These are phyloP conservation scores for Micronycteris hirsuta DNA, from an alignment of 2,113 vertebrate genomes.

Conservation along the genomic window DNA sequence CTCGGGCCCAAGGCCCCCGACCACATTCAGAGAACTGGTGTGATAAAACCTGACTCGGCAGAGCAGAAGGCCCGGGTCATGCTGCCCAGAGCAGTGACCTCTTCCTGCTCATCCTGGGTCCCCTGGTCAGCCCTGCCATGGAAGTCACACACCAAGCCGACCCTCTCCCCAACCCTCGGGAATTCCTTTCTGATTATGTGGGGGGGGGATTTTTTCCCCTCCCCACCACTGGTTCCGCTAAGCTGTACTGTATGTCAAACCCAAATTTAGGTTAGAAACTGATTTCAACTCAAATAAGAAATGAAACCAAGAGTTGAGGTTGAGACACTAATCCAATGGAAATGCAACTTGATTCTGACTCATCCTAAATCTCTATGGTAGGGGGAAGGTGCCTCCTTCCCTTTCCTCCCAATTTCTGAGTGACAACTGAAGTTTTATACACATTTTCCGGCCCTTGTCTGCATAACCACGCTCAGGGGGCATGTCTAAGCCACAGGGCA, in stretches of 20 bases:
- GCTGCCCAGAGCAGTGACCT: not conserved
- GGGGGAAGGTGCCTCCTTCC: not conserved
- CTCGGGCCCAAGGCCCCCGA: not conserved
- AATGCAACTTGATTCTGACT: not conserved
- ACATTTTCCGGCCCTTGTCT: not conserved
- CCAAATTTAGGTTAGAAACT: not conserved
- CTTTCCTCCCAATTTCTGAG: not conserved
- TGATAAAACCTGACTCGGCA: not conserved
- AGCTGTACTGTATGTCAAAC: not conserved
- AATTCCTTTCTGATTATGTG: not conserved
- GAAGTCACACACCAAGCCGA: not conserved
- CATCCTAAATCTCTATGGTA: not conserved
- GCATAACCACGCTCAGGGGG: not conserved
- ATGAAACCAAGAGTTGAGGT: not conserved
- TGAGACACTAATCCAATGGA: not conserved
- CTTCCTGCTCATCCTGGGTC: not conserved
- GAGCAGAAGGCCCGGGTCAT: not conserved
- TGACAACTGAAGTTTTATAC: not conserved
- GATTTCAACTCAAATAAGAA: conserved; percentile 1
- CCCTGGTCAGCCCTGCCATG: not conserved
- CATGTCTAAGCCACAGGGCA: not conserved
- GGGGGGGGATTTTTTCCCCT: not conserved
- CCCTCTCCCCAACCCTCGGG: not conserved
- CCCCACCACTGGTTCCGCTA: not conserved
- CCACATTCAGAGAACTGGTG: not conserved